phyloP scores from a whole-genome alignment of 2,888 invertebrate genomes.

The Periphyllus acericola region DNA sequence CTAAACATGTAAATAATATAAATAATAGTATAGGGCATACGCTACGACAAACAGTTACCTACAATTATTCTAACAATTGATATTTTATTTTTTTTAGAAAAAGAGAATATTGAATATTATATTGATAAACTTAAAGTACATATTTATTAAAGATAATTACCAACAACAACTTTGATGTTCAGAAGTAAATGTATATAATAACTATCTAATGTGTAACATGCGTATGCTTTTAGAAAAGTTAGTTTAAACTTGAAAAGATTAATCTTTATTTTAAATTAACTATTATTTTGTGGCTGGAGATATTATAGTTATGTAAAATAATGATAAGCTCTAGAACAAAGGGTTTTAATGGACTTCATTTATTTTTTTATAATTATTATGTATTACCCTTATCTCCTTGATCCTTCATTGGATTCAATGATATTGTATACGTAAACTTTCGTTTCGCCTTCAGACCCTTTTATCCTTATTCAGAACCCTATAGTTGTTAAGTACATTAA shows the following conservation, averaged over 20 bases:
- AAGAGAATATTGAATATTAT: no score
- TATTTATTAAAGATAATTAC: no score
- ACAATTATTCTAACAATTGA: no score
- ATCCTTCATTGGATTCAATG: background rate
- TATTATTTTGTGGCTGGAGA: background rate
- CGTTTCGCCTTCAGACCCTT: conserved; percentile 6
- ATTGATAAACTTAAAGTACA: no score
- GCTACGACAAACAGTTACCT: no score
- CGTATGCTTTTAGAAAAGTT: no score
- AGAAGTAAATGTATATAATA: no score
- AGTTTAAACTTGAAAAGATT: background rate
- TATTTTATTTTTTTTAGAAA: no score
- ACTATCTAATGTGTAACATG: no score
- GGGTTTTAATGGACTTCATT: background rate
- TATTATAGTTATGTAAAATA: background rate
- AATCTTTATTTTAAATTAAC: background rate
- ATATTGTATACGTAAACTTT: background rate
- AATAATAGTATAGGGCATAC: no score
- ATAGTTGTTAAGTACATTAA: conserved; percentile 1
- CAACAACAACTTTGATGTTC: no score
- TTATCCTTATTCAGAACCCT: background rate
- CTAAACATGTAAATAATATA: no score
- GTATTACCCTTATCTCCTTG: background rate
- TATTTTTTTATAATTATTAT: background rate
- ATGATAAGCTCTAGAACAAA: background rate